Percentiles rank a stretch among this genome's conserved stretches.
phyloP scores from a whole-genome alignment of 2,888 invertebrate genomes.

The Trisateles emortualis region DNA sequence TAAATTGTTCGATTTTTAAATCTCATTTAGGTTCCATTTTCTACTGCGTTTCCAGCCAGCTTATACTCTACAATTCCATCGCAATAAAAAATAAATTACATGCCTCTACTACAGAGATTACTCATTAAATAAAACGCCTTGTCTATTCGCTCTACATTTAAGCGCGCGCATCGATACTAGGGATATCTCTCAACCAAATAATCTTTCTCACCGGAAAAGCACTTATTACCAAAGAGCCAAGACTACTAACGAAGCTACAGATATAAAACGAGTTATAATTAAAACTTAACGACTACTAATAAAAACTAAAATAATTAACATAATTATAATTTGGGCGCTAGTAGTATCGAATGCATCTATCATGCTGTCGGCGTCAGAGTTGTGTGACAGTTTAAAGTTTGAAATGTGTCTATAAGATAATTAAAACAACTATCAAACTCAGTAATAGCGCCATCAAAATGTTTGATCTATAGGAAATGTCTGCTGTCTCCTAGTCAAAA shows the following conservation, averaged over 20 bases:
- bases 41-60: neutral
- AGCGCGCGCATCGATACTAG: conserved; percentile 11
- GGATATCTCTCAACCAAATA: conserved; percentile 10
- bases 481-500: too few relatives aligned
- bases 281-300: conserved; percentile 50
- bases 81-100: conserved; percentile 1
- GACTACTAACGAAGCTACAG: conserved; percentile 36
- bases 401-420: conserved; percentile 11
- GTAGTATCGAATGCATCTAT: conserved; percentile 44
- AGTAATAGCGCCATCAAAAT: too few relatives aligned
- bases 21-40: too few relatives aligned
- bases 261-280: conserved; percentile 50
- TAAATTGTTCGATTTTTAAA: too few relatives aligned
- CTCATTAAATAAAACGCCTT: neutral
- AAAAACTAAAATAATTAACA: conserved; percentile 52
- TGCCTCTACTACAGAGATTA: conserved; percentile 3
- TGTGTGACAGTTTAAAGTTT: conserved; percentile 39
- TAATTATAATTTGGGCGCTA: conserved; percentile 45
- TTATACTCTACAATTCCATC: neutral
- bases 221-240: conserved; percentile 33
- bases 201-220: conserved; percentile 42
- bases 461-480: too few relatives aligned
- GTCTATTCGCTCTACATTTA: conserved; percentile 17
- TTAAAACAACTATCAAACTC: neutral
- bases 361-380: conserved; percentile 37